Percentiles rank a stretch among this genome's conserved stretches.
Conservation (phyloP, 1,140 invertebrate species). For the Hyphantria cunea region DNA sequence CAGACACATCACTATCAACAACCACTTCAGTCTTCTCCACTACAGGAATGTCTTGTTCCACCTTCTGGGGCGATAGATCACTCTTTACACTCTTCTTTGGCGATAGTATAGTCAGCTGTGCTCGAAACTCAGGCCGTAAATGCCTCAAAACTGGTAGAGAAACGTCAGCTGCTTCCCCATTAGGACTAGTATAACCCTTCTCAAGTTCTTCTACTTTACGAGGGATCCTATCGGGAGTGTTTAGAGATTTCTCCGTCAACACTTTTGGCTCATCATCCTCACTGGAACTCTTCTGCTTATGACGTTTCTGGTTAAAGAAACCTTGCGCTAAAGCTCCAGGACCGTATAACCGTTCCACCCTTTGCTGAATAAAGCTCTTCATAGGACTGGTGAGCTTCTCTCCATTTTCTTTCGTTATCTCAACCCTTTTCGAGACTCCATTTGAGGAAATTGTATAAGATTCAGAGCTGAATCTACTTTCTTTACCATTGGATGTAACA, state of each 20-base stretch:
- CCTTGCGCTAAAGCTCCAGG: slow-evolving; percentile 91
- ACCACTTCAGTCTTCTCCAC: slow-evolving; percentile 59
- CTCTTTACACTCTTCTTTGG: slow-evolving; percentile 79
- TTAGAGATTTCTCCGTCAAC: slow-evolving; percentile 69
- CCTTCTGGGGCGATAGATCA: slow-evolving; percentile 61
- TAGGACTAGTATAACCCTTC: slow-evolving; percentile 60
- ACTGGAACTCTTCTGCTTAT: slow-evolving; percentile 65
- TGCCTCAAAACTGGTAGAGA: slow-evolving; percentile 90
- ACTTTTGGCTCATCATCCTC: slow-evolving; percentile 70
- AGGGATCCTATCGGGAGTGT: slow-evolving; percentile 60
- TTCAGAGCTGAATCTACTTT: slow-evolving; percentile 63
- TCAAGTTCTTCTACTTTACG: slow-evolving; percentile 44
- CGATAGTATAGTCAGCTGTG: slow-evolving; percentile 88
- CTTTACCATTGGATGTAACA: slow-evolving; percentile 62
- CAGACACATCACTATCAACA: slow-evolving; percentile 46
- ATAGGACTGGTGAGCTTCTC: slow-evolving; percentile 81
- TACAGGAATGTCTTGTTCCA: slow-evolving; percentile 60
- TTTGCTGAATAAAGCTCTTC: slow-evolving; percentile 93
- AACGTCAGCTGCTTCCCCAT: slow-evolving; percentile 59
- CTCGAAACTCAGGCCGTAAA: slow-evolving; percentile 91
- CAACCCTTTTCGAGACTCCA: slow-evolving; percentile 67
- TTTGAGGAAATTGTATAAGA: slow-evolving; percentile 76
- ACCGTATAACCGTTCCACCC: slow-evolving; percentile 93
- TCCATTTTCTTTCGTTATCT: slow-evolving; percentile 76
- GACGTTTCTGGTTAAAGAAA: slow-evolving; percentile 87